Evolutionary conservation across 2,113 vertebrate species (phyloP).

Genomic region (Sapajus apella): DNA sequence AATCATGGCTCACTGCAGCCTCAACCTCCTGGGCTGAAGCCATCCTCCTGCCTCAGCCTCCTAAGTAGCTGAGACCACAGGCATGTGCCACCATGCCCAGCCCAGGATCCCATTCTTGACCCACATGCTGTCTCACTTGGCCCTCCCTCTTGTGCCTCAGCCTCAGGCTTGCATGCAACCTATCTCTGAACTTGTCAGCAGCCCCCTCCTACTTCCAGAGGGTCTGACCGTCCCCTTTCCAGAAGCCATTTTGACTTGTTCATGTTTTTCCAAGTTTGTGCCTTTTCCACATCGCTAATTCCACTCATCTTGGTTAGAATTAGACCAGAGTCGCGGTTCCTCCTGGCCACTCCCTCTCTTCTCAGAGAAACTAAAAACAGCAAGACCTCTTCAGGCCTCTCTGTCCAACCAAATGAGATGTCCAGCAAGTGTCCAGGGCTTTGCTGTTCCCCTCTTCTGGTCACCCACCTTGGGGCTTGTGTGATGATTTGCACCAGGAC

Average conservation of each 20-base stretch:
- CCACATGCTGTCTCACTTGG: rapidly evolving
- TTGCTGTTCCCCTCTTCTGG: background rate
- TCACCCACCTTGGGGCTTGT: background rate
- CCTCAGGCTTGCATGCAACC: background rate
- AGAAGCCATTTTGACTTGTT: background rate
- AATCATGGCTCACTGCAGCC: too few species aligned
- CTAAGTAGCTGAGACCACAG: too few species aligned
- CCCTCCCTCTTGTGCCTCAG: background rate
- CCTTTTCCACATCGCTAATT: background rate
- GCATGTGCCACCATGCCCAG: too few species aligned
- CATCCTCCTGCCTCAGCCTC: too few species aligned
- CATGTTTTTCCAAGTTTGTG: background rate
- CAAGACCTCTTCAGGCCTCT: background rate
- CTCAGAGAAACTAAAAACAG: background rate
- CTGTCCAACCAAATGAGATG: background rate
- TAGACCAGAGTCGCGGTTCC: background rate
- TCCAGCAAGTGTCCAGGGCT: background rate
- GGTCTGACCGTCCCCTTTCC: background rate
- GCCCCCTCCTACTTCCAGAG: background rate
- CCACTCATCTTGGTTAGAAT: background rate
- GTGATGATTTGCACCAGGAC: background rate
- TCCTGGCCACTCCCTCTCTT: background rate
- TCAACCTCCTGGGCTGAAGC: too few species aligned
- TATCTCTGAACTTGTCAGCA: background rate
- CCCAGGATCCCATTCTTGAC: background rate